phyloP scores from a whole-genome alignment of 2,113 vertebrate genomes.

The Tragulus kanchil region DNA sequence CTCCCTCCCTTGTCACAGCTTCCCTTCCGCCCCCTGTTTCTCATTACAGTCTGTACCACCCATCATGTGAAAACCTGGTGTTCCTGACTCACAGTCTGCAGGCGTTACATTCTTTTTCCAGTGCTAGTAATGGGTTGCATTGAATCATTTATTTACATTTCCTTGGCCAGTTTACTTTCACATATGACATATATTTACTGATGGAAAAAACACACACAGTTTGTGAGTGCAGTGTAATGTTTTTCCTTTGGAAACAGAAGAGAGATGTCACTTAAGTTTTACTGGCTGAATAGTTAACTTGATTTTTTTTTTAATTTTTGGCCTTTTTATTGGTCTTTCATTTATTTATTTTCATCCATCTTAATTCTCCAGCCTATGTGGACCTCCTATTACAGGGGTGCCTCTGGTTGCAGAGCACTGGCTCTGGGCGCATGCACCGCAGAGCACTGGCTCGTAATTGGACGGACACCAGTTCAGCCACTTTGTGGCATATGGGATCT shows the following conservation, averaged over 20 bases:
- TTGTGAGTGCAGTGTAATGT: not conserved
- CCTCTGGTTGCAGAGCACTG: no score
- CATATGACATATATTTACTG: slow-evolving; percentile 37
- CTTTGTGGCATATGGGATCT: no score
- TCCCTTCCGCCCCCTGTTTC: not conserved
- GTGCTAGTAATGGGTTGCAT: not conserved
- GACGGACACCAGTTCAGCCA: no score
- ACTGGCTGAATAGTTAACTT: not conserved
- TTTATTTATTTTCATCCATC: no score
- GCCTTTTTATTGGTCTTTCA: no score
- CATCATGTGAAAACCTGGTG: not conserved
- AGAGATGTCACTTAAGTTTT: not conserved
- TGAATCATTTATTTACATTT: slow-evolving; percentile 59
- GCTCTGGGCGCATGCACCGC: no score
- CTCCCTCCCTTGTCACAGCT: not conserved
- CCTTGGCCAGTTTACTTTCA: slow-evolving; percentile 56
- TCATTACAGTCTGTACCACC: not conserved
- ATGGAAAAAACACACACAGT: slow-evolving; percentile 45
- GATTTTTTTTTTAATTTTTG: not conserved
- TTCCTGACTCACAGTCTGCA: not conserved
- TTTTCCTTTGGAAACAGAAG: not conserved
- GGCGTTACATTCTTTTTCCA: slow-evolving; percentile 6
- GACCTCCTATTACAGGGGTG: no score
- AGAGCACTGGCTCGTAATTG: no score
- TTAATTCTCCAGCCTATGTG: no score